A percentile compares a stretch with the other conserved stretches of the same genome.
Evolutionary conservation across 2,797 vertebrate genomes (phyloP).

Genomic region (Chaunax sp.): DNA sequence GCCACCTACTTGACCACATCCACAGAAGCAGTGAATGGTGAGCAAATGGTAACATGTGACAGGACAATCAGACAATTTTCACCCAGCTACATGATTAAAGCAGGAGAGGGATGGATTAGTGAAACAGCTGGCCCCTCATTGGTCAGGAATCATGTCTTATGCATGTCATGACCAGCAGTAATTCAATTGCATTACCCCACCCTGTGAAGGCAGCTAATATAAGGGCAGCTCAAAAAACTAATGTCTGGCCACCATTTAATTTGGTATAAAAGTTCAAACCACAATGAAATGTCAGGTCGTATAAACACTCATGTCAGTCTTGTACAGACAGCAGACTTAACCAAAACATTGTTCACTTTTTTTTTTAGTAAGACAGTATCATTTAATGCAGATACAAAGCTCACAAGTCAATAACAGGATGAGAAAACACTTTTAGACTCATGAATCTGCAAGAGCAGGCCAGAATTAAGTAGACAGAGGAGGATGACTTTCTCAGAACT

Average conservation of each 20-base stretch:
- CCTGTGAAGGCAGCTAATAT: conserved; percentile 84
- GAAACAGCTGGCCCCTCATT: conserved; percentile 56
- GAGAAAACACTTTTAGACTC: conserved; percentile 74
- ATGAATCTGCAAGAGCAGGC: conserved; percentile 66
- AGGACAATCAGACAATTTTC: conserved; percentile 65
- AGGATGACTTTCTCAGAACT: conserved; percentile 70
- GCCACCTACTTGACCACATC: conserved; percentile 69
- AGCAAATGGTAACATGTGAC: conserved; percentile 65
- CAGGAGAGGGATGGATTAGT: conserved; percentile 57
- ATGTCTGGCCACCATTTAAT: conserved; percentile 74
- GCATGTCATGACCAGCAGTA: conserved; percentile 60
- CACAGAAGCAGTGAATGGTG: conserved; percentile 68
- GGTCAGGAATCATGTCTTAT: conserved; percentile 51
- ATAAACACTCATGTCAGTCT: conserved; percentile 61
- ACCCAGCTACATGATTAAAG: conserved; percentile 74
- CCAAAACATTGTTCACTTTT: conserved; percentile 32
- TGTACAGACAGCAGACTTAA: conserved; percentile 47
- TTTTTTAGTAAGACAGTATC: conserved; percentile 52
- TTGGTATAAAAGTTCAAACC: conserved; percentile 81
- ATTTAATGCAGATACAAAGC: conserved; percentile 70
- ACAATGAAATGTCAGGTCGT: conserved; percentile 71
- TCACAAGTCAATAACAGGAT: conserved; percentile 71
- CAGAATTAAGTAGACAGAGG: conserved; percentile 57
- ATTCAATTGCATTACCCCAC: conserved; percentile 68
- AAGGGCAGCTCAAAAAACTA: conserved; percentile 76